Percentiles rank a stretch among this genome's conserved stretches.
Evolutionary conservation across 2,113 vertebrate genomes (phyloP).

Genomic region (Mohoua ochrocephala): DNA sequence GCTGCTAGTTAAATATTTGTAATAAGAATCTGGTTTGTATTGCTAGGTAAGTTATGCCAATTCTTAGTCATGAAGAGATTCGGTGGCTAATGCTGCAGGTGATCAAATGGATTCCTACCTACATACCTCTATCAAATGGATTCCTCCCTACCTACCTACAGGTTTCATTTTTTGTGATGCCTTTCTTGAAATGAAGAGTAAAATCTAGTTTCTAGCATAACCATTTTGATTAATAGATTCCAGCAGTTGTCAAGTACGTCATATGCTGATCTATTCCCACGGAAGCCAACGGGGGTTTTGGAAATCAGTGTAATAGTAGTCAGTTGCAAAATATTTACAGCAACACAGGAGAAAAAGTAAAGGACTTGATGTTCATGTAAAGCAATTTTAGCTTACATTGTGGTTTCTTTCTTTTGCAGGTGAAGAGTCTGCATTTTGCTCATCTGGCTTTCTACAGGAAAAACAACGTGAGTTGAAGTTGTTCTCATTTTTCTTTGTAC

Average conservation of each 20-base stretch:
- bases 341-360: neutral
- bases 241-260: neutral
- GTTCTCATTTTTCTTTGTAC: neutral
- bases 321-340: neutral
- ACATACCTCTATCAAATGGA: neutral
- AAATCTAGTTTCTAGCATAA: neutral
- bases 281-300: neutral
- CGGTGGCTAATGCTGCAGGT: neutral
- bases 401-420: conserved; percentile 32
- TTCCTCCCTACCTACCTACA: neutral
- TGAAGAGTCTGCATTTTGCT: conserved; percentile 52
- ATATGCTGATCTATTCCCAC: neutral
- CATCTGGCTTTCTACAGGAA: conserved; percentile 68
- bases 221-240: neutral
- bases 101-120: neutral
- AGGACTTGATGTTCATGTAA: neutral
- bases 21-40: neutral
- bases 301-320: neutral
- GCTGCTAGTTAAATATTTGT: neutral
- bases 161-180: neutral
- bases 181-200: neutral
- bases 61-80: neutral
- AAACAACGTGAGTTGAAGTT: conserved; percentile 70
- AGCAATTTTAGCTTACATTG: neutral
- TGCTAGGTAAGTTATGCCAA: neutral